A percentile compares a stretch with the other conserved stretches of the same genome.
phyloP scores from a whole-genome alignment of 1,140 invertebrate species.

The Cydia strobilella region DNA sequence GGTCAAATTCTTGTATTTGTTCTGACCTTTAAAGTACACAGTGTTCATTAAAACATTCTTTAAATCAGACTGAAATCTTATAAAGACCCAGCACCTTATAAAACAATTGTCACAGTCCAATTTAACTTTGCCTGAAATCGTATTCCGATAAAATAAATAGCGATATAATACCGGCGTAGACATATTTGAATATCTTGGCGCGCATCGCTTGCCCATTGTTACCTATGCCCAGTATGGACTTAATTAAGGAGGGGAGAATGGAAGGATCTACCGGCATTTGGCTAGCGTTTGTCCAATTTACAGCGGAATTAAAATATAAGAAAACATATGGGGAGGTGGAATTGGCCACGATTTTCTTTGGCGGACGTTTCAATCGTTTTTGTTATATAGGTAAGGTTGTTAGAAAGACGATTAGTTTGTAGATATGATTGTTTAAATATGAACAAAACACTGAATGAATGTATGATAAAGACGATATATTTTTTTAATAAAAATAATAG shows the following conservation, averaged over 20 bases:
- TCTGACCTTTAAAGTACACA: too few relatives aligned
- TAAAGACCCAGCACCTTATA: not conserved
- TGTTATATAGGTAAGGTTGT: not conserved
- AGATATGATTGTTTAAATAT: not conserved
- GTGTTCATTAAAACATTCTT: not conserved
- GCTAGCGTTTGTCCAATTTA: constrained; percentile 48
- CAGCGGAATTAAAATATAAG: constrained; percentile 33
- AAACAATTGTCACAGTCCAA: constrained; percentile 33
- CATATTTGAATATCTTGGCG: constrained; percentile 77
- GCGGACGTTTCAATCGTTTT: not conserved
- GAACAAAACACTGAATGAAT: too few relatives aligned
- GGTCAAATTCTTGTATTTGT: too few relatives aligned
- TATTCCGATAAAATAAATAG: constrained; percentile 66
- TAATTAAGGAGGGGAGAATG: constrained; percentile 75
- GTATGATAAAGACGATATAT: too few relatives aligned
- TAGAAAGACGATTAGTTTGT: not conserved
- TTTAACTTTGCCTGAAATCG: constrained; percentile 24
- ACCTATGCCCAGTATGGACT: constrained; percentile 74
- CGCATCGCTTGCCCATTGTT: constrained; percentile 74
- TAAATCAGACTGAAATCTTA: not conserved
- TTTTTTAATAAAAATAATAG: too few relatives aligned
- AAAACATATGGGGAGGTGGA: not conserved
- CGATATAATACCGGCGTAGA: constrained; percentile 74
- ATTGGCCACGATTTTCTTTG: constrained; percentile 27
- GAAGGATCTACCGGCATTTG: constrained; percentile 72